phyloP scores from a whole-genome alignment of 2,888 invertebrate species.

The Saturnia pavonia region DNA sequence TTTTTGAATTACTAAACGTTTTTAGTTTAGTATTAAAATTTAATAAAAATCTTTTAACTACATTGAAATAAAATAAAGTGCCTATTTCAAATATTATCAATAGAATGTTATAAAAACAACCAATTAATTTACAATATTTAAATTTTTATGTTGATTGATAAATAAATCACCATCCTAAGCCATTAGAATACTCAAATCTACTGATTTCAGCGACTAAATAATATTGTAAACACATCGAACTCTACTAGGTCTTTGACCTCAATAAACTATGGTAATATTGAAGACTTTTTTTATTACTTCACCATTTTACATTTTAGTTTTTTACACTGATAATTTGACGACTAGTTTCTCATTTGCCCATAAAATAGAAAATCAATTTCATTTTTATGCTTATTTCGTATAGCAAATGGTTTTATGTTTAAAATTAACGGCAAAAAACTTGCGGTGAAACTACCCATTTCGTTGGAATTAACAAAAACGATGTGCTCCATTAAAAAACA shows the following conservation, averaged over 20 bases:
- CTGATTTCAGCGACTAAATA: neutral
- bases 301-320: neutral
- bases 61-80: neutral
- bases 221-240: neutral
- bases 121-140: neutral
- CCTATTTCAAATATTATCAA: neutral
- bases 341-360: neutral
- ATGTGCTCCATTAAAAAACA: constrained; percentile 20
- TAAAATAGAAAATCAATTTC: neutral
- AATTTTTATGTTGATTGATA: neutral
- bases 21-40: neutral
- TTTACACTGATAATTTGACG: neutral
- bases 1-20: neutral
- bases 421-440: constrained; percentile 5
- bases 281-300: neutral
- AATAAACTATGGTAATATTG: constrained; percentile 6
- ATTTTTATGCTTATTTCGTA: neutral
- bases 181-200: neutral
- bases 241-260: neutral
- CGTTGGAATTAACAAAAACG: neutral
- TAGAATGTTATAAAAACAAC: neutral
- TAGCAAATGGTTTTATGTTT: constrained; percentile 8
- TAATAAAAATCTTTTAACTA: neutral
- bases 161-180: neutral
- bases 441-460: neutral